Evolutionary conservation across 2,113 vertebrate species (phyloP), one percentile per base, ranked within the genome.

Genomic region (Acrocephalus kingi): DNA sequence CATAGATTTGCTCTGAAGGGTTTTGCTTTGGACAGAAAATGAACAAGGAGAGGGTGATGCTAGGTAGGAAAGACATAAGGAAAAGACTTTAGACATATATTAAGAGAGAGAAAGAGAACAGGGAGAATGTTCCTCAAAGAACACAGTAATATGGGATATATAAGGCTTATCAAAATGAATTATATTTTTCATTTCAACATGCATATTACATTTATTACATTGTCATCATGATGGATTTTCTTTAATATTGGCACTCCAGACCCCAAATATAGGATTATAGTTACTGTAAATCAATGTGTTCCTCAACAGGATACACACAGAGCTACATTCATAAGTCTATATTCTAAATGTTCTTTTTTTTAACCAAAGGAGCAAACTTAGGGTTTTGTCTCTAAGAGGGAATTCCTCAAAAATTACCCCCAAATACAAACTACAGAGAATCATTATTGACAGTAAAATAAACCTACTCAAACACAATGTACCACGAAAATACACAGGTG

Each of bases 1-100:
- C 89, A 98, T 98, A 87, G 97, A 98, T 98, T 98, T 99, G 97
- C 98, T 99, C 97, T 98, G 98, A 97, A 99, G 98, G 68, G 98
- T 98, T 98, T 99, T 99, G 96, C 97, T 98, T 98, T 99, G 98
- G 96, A 98, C 97, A 94, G 98, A 99, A 98, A 99, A 99, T 96
- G 98, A 99, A 97, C 98, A 98, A 93, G 98, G 97, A 96, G 98
- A 99, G 90, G 98, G 98, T 93, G 98, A 98, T 89, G 98, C 98
- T 98, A 97, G 87, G 92, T 97, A 97, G 81, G 94, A 97, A 97
- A 97, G 90, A 97, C 80, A 97, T 83, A 97, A 96, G 96, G 94
- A 96, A 95, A 94, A 97, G 84, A 94, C 89, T 91, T 96, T 96
- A 97, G 93, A 96, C 88, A 95, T 87, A 95, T 91, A 96, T 88